Base-by-base conservation (phyloP, 2,888 invertebrate genomes). In the Synergus itoensis region DNA sequence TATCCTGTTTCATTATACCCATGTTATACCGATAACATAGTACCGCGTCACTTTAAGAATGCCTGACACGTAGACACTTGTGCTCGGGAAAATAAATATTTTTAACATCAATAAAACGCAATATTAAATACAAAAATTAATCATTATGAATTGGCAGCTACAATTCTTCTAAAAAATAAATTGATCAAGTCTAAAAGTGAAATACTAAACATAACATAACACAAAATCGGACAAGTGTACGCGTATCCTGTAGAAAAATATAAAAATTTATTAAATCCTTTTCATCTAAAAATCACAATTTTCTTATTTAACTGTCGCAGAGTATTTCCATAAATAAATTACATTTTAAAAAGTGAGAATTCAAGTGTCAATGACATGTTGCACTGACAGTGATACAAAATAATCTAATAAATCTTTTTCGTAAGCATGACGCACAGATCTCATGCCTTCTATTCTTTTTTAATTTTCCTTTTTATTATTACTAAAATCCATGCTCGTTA, bases 11-110 rank as follows among this genome's bases (percentile, higher is more conserved):
- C 28, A 60, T 36, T 36, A 36, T 28, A 14, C 11, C n/a, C 21
- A 21, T 69, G 48, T 8, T 48, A 14, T 18, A 28, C 14, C n/a
- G 73, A 73, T 73, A 73, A 73, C 73, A 53, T 11, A 73, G 73
- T 73, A 53, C n/a, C 36, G 53, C 40, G 73, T 73, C 28, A 57
- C 73, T 53, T 73, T 36, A 36, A 73, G 36, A 12, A 57, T 57
- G 53, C 36, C 57, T 82, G 78, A 82, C 78, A 82, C 79, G 77
- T 81, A 62, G 79, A 63, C 79, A 77, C 79, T 76, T 64, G 69
- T 81, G 67, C 76, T 77, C 43, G 28, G 57, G 43, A 69, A 43
- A 73, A 36, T 18, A n/a, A 28, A 40, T 53, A 28, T 63, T 48
- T n/a, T 28, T 62, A 79, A 76, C 41, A 73, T 40, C n/a, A 41